Base-by-base conservation (phyloP, 1,140 invertebrate genomes). In the Reticulitermes speratus region DNA sequence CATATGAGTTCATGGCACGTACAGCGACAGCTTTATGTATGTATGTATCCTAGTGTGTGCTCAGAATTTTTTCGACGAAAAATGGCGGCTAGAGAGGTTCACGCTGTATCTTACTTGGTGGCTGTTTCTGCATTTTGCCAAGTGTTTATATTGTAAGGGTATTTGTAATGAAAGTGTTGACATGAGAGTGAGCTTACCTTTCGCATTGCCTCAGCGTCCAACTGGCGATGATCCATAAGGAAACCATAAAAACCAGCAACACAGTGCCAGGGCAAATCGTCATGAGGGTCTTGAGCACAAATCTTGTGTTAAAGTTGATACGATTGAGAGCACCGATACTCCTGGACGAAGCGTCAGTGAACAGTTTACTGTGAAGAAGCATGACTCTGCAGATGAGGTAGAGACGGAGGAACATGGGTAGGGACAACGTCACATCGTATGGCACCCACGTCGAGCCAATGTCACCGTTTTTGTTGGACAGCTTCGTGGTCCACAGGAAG, bases 311-410 rank as follows among this genome's bases (percentile, higher is more conserved):
- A 94, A 99, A 99, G 93, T 99, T 99, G 92, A 99, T 99, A 90
- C 98, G 95, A 94, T 99, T 99, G 90, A 99, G 94, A 89, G 99
- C 99, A 90, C 89, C 90, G 93, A 97, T 97, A 92, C 95, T 96
- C 90, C 96, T 93, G 84, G 97, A 98, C 83, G 97, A 99, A 87
- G 98, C 98, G 92, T 99, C 98, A 82, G 98, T 99, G 93, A 99
- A 99, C 85, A 99, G 94, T 94, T 99, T 99, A 91, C 97, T 98
- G 93, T 99, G 99, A 88, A 99, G 94, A 89, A 99, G 94, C 98
- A 99, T 99, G 87, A 99, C 98, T 89, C 99, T 95, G 92, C 98
- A 99, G 91, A 99, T 99, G 91, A 99, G 95, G 93, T 99, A 99
- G 88, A 99, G 95, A 90, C 99, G 95, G 90, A 99, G 95, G 94